phyloP scores from a whole-genome alignment of 2,888 invertebrate genomes.

The Orthosia gracilis region DNA sequence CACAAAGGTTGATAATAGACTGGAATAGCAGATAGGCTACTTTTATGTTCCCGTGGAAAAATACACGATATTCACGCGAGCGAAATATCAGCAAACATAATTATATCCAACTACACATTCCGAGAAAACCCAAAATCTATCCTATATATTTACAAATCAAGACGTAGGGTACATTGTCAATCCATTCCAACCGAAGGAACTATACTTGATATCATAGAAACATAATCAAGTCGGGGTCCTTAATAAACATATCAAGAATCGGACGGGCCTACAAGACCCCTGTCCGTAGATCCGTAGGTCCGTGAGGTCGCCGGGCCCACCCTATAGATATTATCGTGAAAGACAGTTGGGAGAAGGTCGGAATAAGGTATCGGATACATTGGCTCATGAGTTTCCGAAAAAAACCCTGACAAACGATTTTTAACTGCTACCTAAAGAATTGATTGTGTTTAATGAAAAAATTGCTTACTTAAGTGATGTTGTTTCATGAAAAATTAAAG shows the following conservation, averaged over 20 bases:
- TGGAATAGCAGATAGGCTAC: too few relatives aligned
- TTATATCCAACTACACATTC: too few relatives aligned
- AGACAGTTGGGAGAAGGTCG: constrained; percentile 65
- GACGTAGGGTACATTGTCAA: constrained; percentile 56
- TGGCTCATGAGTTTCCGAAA: constrained; percentile 15
- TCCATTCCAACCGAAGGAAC: constrained; percentile 62
- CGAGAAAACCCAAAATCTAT: not conserved
- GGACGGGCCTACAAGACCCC: constrained; percentile 72
- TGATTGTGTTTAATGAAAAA: not conserved
- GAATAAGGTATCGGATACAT: constrained; percentile 50
- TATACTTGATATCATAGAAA: constrained; percentile 65
- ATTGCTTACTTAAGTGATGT: not conserved
- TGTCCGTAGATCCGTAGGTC: constrained; percentile 28
- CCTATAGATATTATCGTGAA: constrained; percentile 68
- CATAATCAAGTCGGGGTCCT: constrained; percentile 74
- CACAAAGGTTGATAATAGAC: too few relatives aligned
- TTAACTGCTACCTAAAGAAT: not conserved
- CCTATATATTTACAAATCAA: not conserved
- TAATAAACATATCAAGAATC: constrained; percentile 86
- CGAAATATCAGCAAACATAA: not conserved
- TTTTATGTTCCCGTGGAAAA: too few relatives aligned
- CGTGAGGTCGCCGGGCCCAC: constrained; percentile 56
- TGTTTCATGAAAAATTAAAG: not conserved
- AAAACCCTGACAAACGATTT: too few relatives aligned
- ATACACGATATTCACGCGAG: too few relatives aligned